Conservation (phyloP, 2,113 vertebrate species). For the Callaeas wilsoni region DNA sequence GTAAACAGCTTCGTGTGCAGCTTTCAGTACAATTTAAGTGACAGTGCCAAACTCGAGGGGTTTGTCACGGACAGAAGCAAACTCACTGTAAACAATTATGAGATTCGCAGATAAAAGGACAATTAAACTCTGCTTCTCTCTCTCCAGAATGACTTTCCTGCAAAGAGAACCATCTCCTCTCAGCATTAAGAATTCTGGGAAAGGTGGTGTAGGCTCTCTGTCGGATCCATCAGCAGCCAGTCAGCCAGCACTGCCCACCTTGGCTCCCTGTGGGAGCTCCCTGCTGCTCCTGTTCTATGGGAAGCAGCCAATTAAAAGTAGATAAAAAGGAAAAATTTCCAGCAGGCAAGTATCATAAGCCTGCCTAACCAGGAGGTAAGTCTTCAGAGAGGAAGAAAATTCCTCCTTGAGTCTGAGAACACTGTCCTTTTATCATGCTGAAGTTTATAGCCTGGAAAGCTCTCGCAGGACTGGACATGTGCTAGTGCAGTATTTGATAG, state of each 20-base stretch:
- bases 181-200: not conserved
- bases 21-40: not conserved
- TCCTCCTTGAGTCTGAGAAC: not conserved
- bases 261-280: not conserved
- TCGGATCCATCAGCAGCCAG: not conserved
- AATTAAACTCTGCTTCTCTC: not conserved
- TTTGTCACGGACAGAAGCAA: not conserved
- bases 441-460: not conserved
- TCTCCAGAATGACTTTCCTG: not conserved
- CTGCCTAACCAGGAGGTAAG: not conserved
- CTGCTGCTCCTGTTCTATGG: not conserved
- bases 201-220: not conserved
- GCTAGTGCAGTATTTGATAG: not conserved
- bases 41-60: not conserved
- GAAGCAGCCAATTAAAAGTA: slow-evolving; percentile 19
- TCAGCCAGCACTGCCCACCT: not conserved
- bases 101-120: not conserved
- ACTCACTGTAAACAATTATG: not conserved
- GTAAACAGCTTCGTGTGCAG: not conserved
- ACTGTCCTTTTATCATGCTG: not conserved
- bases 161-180: not conserved
- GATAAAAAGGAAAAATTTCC: slow-evolving; percentile 6
- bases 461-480: not conserved
- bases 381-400: not conserved
- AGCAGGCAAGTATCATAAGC: not conserved